Evolutionary conservation across 2,113 vertebrate species (phyloP).

Genomic region (Tor tambroides): DNA sequence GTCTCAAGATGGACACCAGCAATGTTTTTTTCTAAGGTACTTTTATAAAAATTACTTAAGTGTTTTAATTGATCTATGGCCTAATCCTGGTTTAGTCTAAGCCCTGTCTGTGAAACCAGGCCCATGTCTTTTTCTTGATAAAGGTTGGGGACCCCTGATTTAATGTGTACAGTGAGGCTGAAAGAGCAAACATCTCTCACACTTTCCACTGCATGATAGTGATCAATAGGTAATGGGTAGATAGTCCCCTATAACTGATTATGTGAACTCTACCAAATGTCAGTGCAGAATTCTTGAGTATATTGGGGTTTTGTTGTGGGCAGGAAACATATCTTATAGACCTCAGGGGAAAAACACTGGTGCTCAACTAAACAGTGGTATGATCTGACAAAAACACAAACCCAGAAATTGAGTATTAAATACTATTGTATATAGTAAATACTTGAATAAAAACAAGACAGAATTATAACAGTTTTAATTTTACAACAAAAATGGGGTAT

Average conservation of each 20-base stretch:
- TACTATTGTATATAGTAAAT: background rate
- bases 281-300: slow-evolving; percentile 5
- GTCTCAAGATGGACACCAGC: too few species aligned
- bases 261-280: background rate
- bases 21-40: too few species aligned
- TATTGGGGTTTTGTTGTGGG: slow-evolving; percentile 3
- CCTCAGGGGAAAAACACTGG: background rate
- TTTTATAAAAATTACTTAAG: too few species aligned
- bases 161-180: slow-evolving; percentile 1
- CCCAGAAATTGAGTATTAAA: too few species aligned
- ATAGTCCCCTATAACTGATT: background rate
- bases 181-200: background rate
- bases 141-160: background rate
- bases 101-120: too few species aligned
- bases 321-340: background rate
- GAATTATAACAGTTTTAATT: background rate
- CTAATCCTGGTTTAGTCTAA: too few species aligned
- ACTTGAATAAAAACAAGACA: too few species aligned
- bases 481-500: background rate
- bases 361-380: background rate
- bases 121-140: too few species aligned
- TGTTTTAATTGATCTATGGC: too few species aligned
- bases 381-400: background rate
- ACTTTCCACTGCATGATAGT: slow-evolving; percentile 14
- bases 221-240: background rate